Evolutionary conservation across 2,888 invertebrate genomes (phyloP), one percentile per base, ranked within the genome.

Genomic region (Uloborus plumipes): DNA sequence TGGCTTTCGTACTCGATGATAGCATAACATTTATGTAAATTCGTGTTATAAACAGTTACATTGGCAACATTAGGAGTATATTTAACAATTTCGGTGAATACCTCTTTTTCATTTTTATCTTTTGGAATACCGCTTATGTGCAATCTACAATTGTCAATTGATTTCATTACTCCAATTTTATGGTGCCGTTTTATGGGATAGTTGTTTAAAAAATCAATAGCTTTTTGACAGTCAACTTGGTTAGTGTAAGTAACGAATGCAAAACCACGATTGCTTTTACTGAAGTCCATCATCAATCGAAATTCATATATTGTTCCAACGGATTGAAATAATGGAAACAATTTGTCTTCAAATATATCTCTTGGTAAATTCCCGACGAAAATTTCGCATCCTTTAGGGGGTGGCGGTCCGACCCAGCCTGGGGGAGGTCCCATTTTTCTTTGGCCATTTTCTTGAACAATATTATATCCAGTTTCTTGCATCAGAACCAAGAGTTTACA

Each of bases 1-100:
- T 96, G 96, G 65, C 91, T 92, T 18, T 92, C 91, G 87, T 95
- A 96, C 88, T 96, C 95, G 50, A 95, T 93, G 87, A 95, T 95
- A 1, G 94, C 94, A 87, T 94, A 95, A 0, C 95, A 95, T 39
- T 94, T 90, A 88, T 94, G 95, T 0, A 90, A 89, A 73, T 92
- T 91, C 87, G 93, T 91, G 15, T 90, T 92, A 88, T 94, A 94
- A 74, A 94, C 89, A 51, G 93, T 92, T 0, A 94, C 90, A 64
- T 87, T 92, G 0, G 91, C 91, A 9, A 96, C 92, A 0, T 93
- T 94, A 0, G 91, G 91, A 0, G 94, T 92, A 0, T 92, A 90
- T 85, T 92, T 91, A 0, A 90, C 89, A 76, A 95, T 90, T 85
- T 89, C 90, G 14, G 82, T 82, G 49, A 88, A 84, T 78, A 95